These are phyloP conservation scores for Tenualosa thibaudeaui DNA, from an alignment of 2,797 vertebrate genomes.

Conservation along the genomic window DNA sequence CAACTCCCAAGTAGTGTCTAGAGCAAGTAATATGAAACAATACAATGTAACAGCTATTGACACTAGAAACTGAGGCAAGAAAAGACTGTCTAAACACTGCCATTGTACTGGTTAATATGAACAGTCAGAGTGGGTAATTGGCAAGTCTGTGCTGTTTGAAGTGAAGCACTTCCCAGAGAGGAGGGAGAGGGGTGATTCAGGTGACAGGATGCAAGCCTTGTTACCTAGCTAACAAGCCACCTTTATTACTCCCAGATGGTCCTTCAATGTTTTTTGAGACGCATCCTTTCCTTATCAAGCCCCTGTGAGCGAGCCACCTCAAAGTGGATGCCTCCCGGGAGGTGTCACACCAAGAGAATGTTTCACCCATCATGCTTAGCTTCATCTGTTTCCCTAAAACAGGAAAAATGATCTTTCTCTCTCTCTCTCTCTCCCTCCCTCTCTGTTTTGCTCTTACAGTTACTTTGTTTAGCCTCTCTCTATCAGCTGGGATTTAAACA, in stretches of 20 bases:
- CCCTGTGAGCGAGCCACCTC: conserved; percentile 31
- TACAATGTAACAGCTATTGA: neutral
- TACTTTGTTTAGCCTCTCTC: neutral
- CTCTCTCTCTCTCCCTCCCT: neutral
- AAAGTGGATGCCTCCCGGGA: conserved; percentile 37
- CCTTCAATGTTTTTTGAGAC: conserved; percentile 40
- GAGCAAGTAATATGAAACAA: neutral
- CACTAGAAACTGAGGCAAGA: neutral
- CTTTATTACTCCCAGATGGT: conserved; percentile 50
- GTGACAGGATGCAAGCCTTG: conserved; percentile 46
- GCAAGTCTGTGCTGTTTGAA: conserved; percentile 33
- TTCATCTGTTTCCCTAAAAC: conserved; percentile 4
- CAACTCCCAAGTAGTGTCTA: neutral
- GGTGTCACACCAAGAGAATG: conserved; percentile 25
- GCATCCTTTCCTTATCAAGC: conserved; percentile 33
- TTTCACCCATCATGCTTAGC: neutral
- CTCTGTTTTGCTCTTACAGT: neutral
- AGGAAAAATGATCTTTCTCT: neutral
- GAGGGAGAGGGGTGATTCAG: conserved; percentile 30
- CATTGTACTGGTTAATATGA: neutral
- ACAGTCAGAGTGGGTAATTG: neutral
- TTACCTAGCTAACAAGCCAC: conserved; percentile 52
- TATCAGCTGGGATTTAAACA: neutral
- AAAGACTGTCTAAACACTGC: neutral
- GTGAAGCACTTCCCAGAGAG: conserved; percentile 45